phyloP scores from a whole-genome alignment of 2,113 vertebrate genomes.

The Enhydra lutris region DNA sequence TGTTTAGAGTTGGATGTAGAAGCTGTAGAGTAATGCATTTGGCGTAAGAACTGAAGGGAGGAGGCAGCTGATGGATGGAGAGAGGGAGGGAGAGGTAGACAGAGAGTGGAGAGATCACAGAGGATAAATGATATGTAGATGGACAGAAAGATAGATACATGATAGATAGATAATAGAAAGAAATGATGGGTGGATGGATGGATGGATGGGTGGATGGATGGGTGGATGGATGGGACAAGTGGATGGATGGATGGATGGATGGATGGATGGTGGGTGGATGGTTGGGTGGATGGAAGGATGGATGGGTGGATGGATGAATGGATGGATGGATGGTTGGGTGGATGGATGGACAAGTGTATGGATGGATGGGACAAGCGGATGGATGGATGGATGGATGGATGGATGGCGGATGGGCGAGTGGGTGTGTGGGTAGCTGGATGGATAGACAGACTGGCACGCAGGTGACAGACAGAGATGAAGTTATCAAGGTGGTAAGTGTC shows the following conservation, averaged over 20 bases:
- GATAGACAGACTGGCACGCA: background rate
- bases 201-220: too few species aligned
- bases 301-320: too few species aligned
- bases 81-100: background rate
- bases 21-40: background rate
- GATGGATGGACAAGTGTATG: background rate
- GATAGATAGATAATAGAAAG: too few species aligned
- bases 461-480: background rate
- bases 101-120: background rate
- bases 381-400: too few species aligned
- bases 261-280: too few species aligned
- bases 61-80: background rate
- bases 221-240: too few species aligned
- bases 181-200: background rate
- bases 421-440: background rate
- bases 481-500: background rate
- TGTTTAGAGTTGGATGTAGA: too few species aligned
- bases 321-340: too few species aligned
- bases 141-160: background rate
- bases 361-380: too few species aligned
- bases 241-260: too few species aligned
- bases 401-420: background rate
- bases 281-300: too few species aligned
- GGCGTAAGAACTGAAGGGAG: accelerated
- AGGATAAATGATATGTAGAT: background rate